These are phyloP conservation scores for Oligia strigilis DNA, from an alignment of 2,888 invertebrate species.

Conservation along the genomic window DNA sequence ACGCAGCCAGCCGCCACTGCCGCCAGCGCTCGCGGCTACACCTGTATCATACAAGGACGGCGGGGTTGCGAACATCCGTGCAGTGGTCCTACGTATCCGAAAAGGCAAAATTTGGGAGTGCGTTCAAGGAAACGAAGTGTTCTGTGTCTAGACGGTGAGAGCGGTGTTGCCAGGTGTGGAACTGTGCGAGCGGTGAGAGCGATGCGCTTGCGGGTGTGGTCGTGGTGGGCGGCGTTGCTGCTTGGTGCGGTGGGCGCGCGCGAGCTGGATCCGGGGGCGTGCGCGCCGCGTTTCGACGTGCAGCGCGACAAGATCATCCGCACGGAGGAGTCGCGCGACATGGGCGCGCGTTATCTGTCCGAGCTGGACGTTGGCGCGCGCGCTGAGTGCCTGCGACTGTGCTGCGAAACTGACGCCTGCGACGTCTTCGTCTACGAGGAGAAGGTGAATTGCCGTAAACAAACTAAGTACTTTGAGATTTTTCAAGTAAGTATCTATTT, in stretches of 20 bases:
- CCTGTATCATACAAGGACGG: conserved; percentile 23
- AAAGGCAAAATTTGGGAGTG: conserved; percentile 8
- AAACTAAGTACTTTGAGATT: neutral
- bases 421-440: conserved; percentile 98
- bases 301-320: conserved; percentile 97
- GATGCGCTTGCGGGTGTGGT: conserved; percentile 70
- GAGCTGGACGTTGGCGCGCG: conserved; percentile 95
- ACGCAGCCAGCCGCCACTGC: conserved; percentile 4
- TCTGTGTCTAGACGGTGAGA: conserved; percentile 16
- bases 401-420: conserved; percentile 96
- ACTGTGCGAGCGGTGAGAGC: conserved; percentile 60
- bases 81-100: conserved; percentile 18
- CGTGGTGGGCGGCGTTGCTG: conserved; percentile 74
- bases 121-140: conserved; percentile 26
- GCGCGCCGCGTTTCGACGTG: conserved; percentile 95
- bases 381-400: conserved; percentile 95
- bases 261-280: conserved; percentile 92
- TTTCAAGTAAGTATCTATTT: neutral
- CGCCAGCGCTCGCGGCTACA: conserved; percentile 5
- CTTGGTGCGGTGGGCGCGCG: conserved; percentile 77
- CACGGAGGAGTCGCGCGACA: conserved; percentile 96
- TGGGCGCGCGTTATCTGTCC: conserved; percentile 97
- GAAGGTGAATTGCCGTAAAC: conserved; percentile 90
- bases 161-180: conserved; percentile 46
- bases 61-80: conserved; percentile 23